These are phyloP conservation scores for Onchidella celtica DNA, from an alignment of 2,888 invertebrate species.

Conservation along the genomic window DNA sequence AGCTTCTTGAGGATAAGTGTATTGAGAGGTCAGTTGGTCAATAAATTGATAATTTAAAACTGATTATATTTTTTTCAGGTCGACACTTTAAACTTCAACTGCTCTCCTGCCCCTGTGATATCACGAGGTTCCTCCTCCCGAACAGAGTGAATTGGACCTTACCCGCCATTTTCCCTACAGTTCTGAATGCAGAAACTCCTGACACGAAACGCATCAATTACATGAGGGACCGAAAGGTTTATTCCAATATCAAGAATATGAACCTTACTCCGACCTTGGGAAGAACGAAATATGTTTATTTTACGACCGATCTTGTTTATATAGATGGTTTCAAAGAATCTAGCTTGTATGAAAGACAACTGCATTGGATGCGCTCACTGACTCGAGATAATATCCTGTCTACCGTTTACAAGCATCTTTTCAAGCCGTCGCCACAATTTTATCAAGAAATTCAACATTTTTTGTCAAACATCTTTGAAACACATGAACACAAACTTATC, in stretches of 20 bases:
- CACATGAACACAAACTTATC: background rate
- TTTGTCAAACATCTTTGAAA: background rate
- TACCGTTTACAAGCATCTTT: conserved; percentile 6
- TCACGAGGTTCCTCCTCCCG: background rate
- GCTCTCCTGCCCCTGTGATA: background rate
- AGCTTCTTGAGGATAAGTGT: too few relatives aligned
- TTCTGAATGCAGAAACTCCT: background rate
- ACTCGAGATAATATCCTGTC: conserved; percentile 1
- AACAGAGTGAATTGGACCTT: conserved; percentile 29
- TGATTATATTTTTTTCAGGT: conserved; percentile 2
- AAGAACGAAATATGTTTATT: conserved; percentile 6
- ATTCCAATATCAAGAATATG: background rate
- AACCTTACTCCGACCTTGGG: background rate
- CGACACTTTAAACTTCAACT: conserved; percentile 16
- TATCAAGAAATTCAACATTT: background rate
- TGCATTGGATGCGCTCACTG: conserved; percentile 28
- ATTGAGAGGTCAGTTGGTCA: too few relatives aligned
- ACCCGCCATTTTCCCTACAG: background rate
- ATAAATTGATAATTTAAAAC: too few relatives aligned
- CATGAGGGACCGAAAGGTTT: background rate
- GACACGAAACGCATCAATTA: background rate
- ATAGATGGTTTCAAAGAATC: background rate
- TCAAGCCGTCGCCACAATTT: conserved; percentile 12
- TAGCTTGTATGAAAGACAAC: background rate
- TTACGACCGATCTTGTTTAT: conserved; percentile 7